Conservation (phyloP, 2,888 invertebrate genomes). For the Ophion ventricosus region DNA sequence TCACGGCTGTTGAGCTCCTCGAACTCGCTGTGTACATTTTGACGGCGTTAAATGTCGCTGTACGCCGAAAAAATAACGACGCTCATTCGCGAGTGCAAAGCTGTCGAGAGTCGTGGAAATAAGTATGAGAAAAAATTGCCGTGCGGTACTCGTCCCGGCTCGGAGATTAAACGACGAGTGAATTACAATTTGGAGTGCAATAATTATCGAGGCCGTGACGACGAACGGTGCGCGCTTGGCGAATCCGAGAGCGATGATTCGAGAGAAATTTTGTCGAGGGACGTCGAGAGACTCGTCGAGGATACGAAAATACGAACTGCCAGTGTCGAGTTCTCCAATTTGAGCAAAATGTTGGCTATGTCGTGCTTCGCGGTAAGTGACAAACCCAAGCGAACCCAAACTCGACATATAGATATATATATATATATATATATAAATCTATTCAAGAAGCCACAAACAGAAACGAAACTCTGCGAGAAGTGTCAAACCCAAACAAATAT, state of each 20-base stretch:
- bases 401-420: no score
- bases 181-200: constrained; percentile 17
- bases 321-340: constrained; percentile 72
- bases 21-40: background rate
- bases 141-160: background rate
- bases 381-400: no score
- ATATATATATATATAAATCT: constrained; percentile 4
- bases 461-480: no score
- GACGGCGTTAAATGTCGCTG: background rate
- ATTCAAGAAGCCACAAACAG: background rate
- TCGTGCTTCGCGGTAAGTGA: constrained; percentile 70
- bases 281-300: constrained; percentile 62
- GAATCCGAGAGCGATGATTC: constrained; percentile 36
- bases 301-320: constrained; percentile 62
- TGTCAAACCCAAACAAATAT: no score
- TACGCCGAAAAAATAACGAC: constrained; percentile 26
- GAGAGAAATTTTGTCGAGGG: constrained; percentile 48
- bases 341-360: constrained; percentile 76
- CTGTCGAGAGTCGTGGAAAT: background rate
- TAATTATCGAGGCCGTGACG: background rate
- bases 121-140: constrained; percentile 21
- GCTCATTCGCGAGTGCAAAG: constrained; percentile 46
- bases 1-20: background rate
- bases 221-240: constrained; percentile 18
- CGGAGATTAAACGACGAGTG: background rate